Evolutionary conservation across 2,797 vertebrate species (phyloP), one percentile per base, ranked within the genome.

Genomic region (Simalia tracyae): DNA sequence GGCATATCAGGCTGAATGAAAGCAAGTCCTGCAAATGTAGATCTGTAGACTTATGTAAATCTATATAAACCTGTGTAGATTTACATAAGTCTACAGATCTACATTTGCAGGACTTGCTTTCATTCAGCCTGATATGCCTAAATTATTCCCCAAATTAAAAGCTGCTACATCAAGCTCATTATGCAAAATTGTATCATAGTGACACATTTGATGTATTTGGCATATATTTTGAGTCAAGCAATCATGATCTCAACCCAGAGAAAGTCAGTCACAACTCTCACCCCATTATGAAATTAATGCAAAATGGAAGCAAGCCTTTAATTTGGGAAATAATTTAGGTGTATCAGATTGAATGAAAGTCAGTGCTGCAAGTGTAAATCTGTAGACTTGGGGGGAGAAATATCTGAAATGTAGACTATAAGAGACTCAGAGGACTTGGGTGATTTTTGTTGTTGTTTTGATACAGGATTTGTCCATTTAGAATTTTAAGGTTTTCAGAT

Each of bases 281-380:
- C 57, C 28, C 36, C 24, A 1, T 46, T 81, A 24, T 46, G 36
- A 42, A 81, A 81, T 46, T 81, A 81, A 46, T 81, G 36, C 36
- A 72, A 72, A 60, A 60, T 50, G 31, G 57, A 54, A 93, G 89
- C 50, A 66, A 86, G 72, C 4, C 28, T 91, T 63, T 66, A 86
- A 24, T 91, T 57, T 86, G 31, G 6, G 63, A 90, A 91, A 64
- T 61, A 90, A 68, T 93, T 76, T 61, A 12, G 14, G 1, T 72
- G 68, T 12, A 14, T 89, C 50, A 46, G 87, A 1, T 22, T 17
- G 1, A 92, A 15, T 81, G 59, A 46, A n/a, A 95, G 46, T 64
- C 26, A 93, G 68, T 50, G 31, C 56, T 89, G 26, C 91, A 91
- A 66, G 84, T 89, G 11, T 57, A 92, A 85, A 22, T 72, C 4